Evolutionary conservation across 2,888 invertebrate species (phyloP).

Genomic region (Scaptodrosophila latifasciaeformis): DNA sequence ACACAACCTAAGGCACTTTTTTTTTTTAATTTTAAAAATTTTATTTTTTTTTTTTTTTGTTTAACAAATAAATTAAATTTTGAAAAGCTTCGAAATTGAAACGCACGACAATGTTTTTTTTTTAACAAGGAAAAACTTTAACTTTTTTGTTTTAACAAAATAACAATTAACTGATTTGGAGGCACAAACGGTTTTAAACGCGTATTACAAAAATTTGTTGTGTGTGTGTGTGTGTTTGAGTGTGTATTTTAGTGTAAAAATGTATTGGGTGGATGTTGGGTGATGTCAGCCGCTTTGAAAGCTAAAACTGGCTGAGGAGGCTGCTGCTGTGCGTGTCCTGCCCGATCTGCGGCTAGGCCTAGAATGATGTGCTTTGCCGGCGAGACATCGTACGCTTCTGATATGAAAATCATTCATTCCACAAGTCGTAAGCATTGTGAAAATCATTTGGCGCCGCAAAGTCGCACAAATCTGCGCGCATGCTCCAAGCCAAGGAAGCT

Average conservation of each 20-base stretch:
- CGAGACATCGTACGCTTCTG: slow-evolving; percentile 74
- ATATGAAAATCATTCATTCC: slow-evolving; percentile 67
- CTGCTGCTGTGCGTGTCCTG: slow-evolving; percentile 63
- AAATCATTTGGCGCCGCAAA: slow-evolving; percentile 47
- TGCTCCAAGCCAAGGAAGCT: slow-evolving; percentile 54
- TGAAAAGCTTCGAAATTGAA: no score
- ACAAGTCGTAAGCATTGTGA: slow-evolving; percentile 62
- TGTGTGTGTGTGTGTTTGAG: no score
- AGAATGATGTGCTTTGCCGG: slow-evolving; percentile 75
- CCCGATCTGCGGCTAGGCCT: slow-evolving; percentile 76
- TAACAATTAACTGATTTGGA: slow-evolving; percentile 5
- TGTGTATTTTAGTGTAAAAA: no score
- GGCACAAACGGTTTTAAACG: slow-evolving; percentile 51
- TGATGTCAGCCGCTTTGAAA: no score
- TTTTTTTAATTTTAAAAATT: not conserved
- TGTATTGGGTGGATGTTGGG: no score
- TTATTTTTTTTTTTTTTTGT: slow-evolving; percentile 3
- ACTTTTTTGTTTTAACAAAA: not conserved
- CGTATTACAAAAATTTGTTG: no score
- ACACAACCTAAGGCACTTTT: slow-evolving; percentile 2
- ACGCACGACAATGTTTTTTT: no score
- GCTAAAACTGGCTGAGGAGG: no score
- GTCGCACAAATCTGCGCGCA: slow-evolving; percentile 47
- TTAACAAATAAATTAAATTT: no score
- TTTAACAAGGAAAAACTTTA: no score